Evolutionary conservation across 2,797 vertebrate species (phyloP).

Genomic region (Dendrocincla fuliginosa): DNA sequence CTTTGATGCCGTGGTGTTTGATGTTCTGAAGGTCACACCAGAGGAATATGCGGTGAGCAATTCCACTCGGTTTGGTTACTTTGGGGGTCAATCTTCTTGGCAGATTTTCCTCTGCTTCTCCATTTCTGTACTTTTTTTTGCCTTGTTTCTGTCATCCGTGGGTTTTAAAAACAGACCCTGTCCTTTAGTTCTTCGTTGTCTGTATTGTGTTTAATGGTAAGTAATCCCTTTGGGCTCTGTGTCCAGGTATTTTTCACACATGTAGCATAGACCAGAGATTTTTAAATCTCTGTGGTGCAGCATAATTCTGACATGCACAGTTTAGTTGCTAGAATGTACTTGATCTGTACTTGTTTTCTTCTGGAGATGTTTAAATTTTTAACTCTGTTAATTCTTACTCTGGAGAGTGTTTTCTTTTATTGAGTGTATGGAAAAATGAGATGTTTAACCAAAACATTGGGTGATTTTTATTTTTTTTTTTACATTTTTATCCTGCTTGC

Average conservation of each 20-base stretch:
- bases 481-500: neutral
- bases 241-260: neutral
- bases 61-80: neutral
- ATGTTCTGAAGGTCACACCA: conserved; percentile 96
- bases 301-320: neutral
- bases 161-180: neutral
- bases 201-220: neutral
- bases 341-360: neutral
- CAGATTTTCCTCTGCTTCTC: neutral
- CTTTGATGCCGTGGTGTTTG: conserved; percentile 98
- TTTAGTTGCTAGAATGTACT: neutral
- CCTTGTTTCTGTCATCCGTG: neutral
- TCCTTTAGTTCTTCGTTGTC: neutral
- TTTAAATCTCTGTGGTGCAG: neutral
- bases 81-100: neutral
- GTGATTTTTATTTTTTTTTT: neutral
- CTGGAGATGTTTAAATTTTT: neutral
- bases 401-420: neutral
- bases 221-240: neutral
- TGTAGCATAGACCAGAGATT: neutral
- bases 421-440: neutral
- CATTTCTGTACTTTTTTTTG: neutral
- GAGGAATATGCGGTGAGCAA: conserved; percentile 97
- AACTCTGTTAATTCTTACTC: neutral
- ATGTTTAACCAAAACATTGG: neutral